These are phyloP conservation scores for Crocodylus rhombifer DNA, from an alignment of 2,797 vertebrate genomes.

Conservation along the genomic window DNA sequence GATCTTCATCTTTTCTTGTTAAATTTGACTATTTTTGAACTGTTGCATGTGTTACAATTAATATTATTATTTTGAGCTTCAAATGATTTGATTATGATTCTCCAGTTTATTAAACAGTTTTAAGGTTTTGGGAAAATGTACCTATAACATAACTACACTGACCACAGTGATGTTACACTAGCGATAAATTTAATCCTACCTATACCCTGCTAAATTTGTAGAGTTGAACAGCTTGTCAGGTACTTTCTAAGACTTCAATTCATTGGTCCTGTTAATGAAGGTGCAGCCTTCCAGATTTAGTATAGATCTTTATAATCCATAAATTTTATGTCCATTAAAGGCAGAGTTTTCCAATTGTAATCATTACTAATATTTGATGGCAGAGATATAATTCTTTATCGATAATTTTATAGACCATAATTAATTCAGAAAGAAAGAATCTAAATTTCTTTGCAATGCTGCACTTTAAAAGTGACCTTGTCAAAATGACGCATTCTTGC, in stretches of 20 bases:
- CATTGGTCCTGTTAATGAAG: neutral
- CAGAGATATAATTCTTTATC: constrained; percentile 74
- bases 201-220: neutral
- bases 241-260: neutral
- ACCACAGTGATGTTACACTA: neutral
- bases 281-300: constrained; percentile 38
- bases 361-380: constrained; percentile 76
- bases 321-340: constrained; percentile 75
- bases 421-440: constrained; percentile 79
- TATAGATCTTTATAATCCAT: constrained; percentile 60
- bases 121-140: neutral
- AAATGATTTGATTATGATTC: neutral
- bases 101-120: neutral
- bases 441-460: constrained; percentile 66
- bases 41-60: neutral
- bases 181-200: neutral
- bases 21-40: neutral
- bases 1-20: neutral
- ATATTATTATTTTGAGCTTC: constrained; percentile 7
- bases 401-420: constrained; percentile 79
- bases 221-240: constrained; percentile 1
- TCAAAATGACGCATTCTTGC: constrained; percentile 76
- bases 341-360: constrained; percentile 71
- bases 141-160: neutral
- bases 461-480: constrained; percentile 80